These are phyloP conservation scores for Drosophila leonis DNA, from an alignment of 2,888 invertebrate species.

Conservation along the genomic window DNA sequence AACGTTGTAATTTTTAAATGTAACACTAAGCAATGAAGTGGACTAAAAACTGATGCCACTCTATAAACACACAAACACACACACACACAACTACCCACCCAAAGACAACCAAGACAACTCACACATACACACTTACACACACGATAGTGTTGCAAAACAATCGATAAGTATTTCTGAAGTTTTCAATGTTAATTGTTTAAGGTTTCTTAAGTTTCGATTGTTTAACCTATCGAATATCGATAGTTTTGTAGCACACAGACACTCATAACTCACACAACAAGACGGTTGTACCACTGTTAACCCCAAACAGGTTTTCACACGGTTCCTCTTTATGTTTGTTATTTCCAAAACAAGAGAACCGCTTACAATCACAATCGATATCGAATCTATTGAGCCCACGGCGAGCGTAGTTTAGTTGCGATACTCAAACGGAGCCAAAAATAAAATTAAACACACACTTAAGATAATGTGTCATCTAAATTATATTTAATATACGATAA, in stretches of 20 bases:
- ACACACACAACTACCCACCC: conserved; percentile 23
- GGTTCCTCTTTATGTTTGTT: conserved; percentile 63
- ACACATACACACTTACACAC: conserved; percentile 14
- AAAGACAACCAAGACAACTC: conserved; percentile 20
- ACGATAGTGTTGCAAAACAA: conserved; percentile 15
- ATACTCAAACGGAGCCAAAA: conserved; percentile 79
- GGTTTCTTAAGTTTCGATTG: not conserved
- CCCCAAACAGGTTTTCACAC: conserved; percentile 59
- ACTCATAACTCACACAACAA: conserved; percentile 36
- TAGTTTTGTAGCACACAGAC: conserved; percentile 12
- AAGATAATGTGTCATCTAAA: conserved; percentile 44
- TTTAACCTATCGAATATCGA: conserved; percentile 3
- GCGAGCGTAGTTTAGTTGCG: conserved; percentile 70
- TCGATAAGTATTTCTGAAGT: not conserved
- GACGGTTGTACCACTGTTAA: conserved; percentile 66
- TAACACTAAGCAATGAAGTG: conserved; percentile 71
- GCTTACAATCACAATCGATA: conserved; percentile 70
- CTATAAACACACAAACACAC: conserved; percentile 17
- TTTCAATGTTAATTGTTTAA: not conserved
- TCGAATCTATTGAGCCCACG: conserved; percentile 74
- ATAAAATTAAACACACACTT: conserved; percentile 54
- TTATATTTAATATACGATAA: conserved; percentile 22
- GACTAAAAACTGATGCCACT: conserved; percentile 24
- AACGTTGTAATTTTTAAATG: conserved; percentile 75
- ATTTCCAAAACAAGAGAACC: conserved; percentile 38